Conservation (phyloP, 2,888 invertebrate species). For the Bhutanitis thaidina region DNA sequence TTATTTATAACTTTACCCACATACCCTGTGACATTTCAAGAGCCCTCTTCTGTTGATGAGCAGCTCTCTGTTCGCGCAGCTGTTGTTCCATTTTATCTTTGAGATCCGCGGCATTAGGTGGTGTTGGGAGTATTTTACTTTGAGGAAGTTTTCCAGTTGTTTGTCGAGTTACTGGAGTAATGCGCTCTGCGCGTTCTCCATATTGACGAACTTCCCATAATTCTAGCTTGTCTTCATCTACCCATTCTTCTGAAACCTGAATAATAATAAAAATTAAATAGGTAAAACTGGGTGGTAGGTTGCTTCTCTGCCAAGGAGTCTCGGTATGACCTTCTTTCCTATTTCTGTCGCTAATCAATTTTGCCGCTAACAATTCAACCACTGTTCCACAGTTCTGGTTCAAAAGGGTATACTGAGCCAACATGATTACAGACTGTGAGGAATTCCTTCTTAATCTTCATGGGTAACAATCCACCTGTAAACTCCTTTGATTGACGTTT, state of each 20-base stretch:
- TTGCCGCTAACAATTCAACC: too few species aligned
- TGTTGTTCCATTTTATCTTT: slow-evolving; percentile 96
- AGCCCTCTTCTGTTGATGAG: slow-evolving; percentile 92
- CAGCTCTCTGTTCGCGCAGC: slow-evolving; percentile 91
- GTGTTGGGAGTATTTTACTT: slow-evolving; percentile 63
- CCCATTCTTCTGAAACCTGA: slow-evolving; percentile 94
- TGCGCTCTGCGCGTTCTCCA: slow-evolving; percentile 87
- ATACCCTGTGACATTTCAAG: slow-evolving; percentile 83
- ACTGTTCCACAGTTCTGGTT: too few species aligned
- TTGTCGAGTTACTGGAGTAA: slow-evolving; percentile 89
- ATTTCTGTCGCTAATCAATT: too few species aligned
- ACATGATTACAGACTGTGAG: too few species aligned
- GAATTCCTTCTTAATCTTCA: too few species aligned
- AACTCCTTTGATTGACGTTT: too few species aligned
- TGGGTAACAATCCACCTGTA: too few species aligned
- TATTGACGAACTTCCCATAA: slow-evolving; percentile 98
- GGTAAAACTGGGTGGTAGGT: background rate
- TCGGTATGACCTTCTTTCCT: too few species aligned
- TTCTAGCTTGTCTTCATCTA: slow-evolving; percentile 96
- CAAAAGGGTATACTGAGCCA: too few species aligned
- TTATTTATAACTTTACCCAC: too few species aligned
- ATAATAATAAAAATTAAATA: slow-evolving; percentile 1
- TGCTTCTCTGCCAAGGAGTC: too few species aligned
- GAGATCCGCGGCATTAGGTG: slow-evolving; percentile 85
- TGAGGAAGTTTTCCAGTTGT: slow-evolving; percentile 85